These are phyloP conservation scores for Etheostoma spectabile DNA, from an alignment of 2,113 vertebrate species.

Conservation along the genomic window DNA sequence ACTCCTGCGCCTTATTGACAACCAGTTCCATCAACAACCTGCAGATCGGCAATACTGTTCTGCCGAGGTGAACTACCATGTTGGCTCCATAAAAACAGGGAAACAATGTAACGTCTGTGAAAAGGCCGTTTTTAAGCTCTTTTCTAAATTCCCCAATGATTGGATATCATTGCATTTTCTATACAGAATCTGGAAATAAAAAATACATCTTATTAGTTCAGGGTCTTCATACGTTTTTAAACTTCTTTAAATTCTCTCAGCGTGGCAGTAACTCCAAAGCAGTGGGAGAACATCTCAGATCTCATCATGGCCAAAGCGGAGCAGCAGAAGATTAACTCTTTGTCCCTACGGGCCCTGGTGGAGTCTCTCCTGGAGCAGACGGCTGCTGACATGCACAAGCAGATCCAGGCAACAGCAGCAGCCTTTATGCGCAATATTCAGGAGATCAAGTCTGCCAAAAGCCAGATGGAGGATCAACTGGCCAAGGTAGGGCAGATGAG, in stretches of 20 bases:
- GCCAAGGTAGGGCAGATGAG: constrained; percentile 78
- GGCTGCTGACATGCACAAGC: constrained; percentile 81
- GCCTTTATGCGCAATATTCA: constrained; percentile 84
- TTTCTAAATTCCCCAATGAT: background rate
- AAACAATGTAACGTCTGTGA: background rate
- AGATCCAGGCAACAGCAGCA: constrained; percentile 77
- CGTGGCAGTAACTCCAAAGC: constrained; percentile 84
- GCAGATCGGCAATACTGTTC: constrained; percentile 10
- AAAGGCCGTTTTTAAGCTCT: background rate
- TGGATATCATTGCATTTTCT: background rate
- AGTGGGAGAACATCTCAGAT: constrained; percentile 90
- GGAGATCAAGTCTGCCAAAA: constrained; percentile 87
- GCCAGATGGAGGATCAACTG: constrained; percentile 87
- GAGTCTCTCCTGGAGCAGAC: constrained; percentile 89
- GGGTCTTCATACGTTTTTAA: background rate
- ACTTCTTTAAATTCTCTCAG: constrained; percentile 46
- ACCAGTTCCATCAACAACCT: constrained; percentile 77
- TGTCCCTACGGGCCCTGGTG: constrained; percentile 83
- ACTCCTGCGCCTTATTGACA: constrained; percentile 87
- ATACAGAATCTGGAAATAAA: background rate
- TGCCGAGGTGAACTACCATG: constrained; percentile 55
- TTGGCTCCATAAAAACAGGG: background rate
- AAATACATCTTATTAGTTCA: background rate
- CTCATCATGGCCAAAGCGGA: constrained; percentile 88
- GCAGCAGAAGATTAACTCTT: constrained; percentile 88